Evolutionary conservation across 1,140 invertebrate genomes (phyloP), one percentile per base, ranked within the genome.

Genomic region (Littorina saxatilis): DNA sequence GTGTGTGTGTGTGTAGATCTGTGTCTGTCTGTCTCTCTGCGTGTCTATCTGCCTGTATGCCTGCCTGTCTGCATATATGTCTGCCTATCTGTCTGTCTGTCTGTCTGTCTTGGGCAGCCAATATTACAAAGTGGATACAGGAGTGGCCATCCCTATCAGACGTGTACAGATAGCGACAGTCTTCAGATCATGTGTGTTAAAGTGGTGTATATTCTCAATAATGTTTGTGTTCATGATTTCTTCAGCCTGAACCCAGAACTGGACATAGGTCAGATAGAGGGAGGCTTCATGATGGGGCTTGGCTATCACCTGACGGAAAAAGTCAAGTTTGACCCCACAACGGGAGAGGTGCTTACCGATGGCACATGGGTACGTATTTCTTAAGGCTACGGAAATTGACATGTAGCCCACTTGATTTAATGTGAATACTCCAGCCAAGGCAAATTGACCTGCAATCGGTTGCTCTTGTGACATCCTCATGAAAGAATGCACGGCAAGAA

Each of bases 251-350:
- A 86, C 58, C 89, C 89, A 61, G 86, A 86, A 27, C 79, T 90
- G n/a, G 97, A 98, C 90, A 93, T 98, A 29, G 97, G 97, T 39
- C 97, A 98, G 93, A 93, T 95, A 1, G 97, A 98, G 94, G 97
- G 96, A 7, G 95, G 96, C 0, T 96, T 96, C 90, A 93, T 97
- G 0, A 97, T 98, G 97, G 96, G 96, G 3, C 87, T 97, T 17
- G 97, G 97, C 9, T 96, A 96, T 85, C 96, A 95, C 94, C 95
- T 96, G 0, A 94, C 93, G 4, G 97, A 98, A 90, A 94, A 96
- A 82, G 87, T 96, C 40, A 92, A 95, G 7, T 96, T 95, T 85
- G 94, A 96, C 88, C 90, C 92, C 27, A 86, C 93, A 32, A 95
- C 95, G 32, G 96, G 96, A 27, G 91, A 93, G 81, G 89, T 96